These are phyloP conservation scores for Graphium colonna DNA, from an alignment of 2,888 invertebrate genomes.

Conservation along the genomic window DNA sequence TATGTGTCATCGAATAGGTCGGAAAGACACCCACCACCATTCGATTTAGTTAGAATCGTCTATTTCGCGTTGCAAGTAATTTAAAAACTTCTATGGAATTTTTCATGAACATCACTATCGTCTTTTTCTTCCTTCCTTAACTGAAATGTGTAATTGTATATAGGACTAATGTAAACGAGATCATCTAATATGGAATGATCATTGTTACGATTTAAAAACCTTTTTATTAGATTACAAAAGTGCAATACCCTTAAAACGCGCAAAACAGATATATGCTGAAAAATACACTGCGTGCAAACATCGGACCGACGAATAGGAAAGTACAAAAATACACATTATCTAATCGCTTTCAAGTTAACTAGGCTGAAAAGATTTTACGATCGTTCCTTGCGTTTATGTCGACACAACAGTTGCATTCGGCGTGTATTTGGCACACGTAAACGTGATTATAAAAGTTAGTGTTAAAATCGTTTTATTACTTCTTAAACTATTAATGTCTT, in stretches of 20 bases:
- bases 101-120: neutral
- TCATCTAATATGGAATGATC: no score
- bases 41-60: neutral
- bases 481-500: no score
- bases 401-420: slow-evolving; percentile 12
- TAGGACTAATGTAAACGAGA: no score
- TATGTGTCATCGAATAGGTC: slow-evolving; percentile 10
- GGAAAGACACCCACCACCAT: slow-evolving; percentile 3
- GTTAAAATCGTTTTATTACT: no score
- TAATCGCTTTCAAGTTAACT: slow-evolving; percentile 45
- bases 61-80: neutral
- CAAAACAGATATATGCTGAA: neutral
- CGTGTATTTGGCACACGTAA: neutral
- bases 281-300: neutral
- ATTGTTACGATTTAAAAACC: no score
- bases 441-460: slow-evolving; percentile 2
- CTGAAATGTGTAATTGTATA: no score
- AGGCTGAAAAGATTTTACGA: slow-evolving; percentile 53
- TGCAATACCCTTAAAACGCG: neutral
- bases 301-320: slow-evolving; percentile 17
- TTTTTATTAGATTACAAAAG: no score
- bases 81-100: neutral
- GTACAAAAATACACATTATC: slow-evolving; percentile 35
- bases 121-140: no score
- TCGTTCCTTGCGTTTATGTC: slow-evolving; percentile 25